Evolutionary conservation across 2,113 vertebrate genomes (phyloP).

Genomic region (Montifringilla adamsi): DNA sequence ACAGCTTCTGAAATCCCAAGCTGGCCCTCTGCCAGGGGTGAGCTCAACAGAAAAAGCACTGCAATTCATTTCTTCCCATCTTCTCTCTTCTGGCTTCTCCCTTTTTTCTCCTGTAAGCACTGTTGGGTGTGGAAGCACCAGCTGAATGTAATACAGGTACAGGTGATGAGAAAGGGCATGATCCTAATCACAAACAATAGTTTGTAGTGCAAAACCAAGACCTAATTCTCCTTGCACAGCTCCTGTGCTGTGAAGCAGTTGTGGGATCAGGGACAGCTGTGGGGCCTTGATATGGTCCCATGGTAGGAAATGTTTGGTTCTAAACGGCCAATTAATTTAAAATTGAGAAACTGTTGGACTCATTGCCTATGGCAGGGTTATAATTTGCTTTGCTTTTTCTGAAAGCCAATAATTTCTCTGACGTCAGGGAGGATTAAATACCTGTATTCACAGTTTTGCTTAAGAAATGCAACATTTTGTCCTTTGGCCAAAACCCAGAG

Average conservation of each 20-base stretch:
- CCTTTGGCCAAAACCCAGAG: neutral
- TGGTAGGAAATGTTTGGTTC: neutral
- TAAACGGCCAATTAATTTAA: neutral
- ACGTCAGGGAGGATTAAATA: neutral
- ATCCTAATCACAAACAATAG: neutral
- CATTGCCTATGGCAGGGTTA: neutral
- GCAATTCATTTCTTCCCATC: neutral
- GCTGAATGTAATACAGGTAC: neutral
- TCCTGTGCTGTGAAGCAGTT: neutral
- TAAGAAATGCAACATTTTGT: neutral
- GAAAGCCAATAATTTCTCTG: neutral
- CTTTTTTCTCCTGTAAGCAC: neutral
- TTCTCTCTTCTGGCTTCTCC: neutral
- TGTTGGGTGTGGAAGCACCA: neutral
- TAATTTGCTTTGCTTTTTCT: neutral
- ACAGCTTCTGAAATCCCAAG: neutral
- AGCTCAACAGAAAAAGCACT: neutral
- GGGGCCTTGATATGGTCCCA: accelerated
- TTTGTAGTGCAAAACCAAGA: neutral
- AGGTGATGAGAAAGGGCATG: neutral
- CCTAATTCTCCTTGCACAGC: neutral
- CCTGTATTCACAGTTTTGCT: neutral
- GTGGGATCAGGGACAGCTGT: neutral
- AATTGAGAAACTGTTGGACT: neutral
- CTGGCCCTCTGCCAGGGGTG: neutral